Evolutionary conservation across 2,888 invertebrate species (phyloP).

Genomic region (Tiphia femorata): DNA sequence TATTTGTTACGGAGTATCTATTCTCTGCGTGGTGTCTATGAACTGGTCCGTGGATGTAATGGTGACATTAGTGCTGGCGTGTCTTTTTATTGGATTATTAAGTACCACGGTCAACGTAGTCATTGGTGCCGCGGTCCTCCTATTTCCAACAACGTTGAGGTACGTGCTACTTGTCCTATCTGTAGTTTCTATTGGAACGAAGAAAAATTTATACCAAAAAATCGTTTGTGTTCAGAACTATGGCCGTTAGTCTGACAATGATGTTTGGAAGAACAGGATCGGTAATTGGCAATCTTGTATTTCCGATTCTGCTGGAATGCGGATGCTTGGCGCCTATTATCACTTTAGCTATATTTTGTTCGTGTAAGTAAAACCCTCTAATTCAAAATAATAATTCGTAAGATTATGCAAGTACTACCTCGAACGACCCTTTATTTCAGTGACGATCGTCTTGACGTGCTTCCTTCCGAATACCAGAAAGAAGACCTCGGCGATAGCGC

Average conservation of each 20-base stretch:
- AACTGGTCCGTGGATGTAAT: constrained; percentile 51
- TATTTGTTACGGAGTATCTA: constrained; percentile 35
- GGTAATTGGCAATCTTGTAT: constrained; percentile 61
- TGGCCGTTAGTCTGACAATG: constrained; percentile 65
- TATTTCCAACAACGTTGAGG: constrained; percentile 78
- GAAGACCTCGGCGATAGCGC: no score
- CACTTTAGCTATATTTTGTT: constrained; percentile 41
- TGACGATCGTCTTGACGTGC: constrained; percentile 40
- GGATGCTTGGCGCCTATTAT: constrained; percentile 55
- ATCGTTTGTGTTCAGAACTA: constrained; percentile 55
- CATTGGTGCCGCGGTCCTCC: constrained; percentile 75
- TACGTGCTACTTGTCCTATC: no score
- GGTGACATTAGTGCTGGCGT: constrained; percentile 46
- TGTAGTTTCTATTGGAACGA: no score
- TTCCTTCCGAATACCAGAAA: constrained; percentile 42
- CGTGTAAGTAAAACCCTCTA: constrained; percentile 1
- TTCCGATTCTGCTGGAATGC: constrained; percentile 60
- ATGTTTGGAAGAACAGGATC: constrained; percentile 64
- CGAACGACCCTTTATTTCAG: no score
- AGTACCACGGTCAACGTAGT: constrained; percentile 66
- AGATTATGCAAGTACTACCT: background rate
- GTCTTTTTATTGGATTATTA: constrained; percentile 47
- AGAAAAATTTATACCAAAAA: no score
- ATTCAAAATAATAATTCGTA: background rate
- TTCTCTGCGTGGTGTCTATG: constrained; percentile 42